Evolutionary conservation across 2,797 vertebrate genomes (phyloP).

Genomic region (Sarcoramphus papa): DNA sequence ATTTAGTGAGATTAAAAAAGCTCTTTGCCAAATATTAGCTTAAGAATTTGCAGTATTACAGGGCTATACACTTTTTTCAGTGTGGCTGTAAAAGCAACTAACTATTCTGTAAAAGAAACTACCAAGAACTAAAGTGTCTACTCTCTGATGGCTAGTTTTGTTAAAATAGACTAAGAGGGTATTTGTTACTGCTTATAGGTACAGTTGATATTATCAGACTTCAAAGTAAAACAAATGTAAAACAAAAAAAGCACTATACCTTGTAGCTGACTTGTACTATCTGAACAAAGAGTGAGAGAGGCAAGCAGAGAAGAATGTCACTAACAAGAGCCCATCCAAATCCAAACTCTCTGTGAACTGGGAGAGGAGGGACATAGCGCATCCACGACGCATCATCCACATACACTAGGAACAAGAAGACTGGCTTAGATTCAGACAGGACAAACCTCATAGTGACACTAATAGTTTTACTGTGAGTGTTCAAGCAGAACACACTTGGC

Average conservation of each 20-base stretch:
- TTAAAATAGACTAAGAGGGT: background rate
- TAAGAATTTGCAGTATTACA: background rate
- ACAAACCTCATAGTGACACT: background rate
- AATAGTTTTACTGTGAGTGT: background rate
- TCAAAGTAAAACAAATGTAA: background rate
- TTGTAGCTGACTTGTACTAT: slow-evolving; percentile 91
- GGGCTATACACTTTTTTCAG: background rate
- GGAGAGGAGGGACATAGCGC: slow-evolving; percentile 84
- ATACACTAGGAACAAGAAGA: slow-evolving; percentile 74
- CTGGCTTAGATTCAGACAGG: background rate
- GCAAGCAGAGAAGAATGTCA: slow-evolving; percentile 88
- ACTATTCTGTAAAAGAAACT: background rate
- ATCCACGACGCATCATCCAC: slow-evolving; percentile 84
- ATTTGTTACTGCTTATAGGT: background rate
- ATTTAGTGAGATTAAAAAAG: background rate
- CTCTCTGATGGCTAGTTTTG: background rate
- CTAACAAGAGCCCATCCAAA: slow-evolving; percentile 88
- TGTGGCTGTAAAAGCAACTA: background rate
- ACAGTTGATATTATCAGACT: background rate
- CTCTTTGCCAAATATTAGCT: background rate
- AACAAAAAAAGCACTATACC: slow-evolving; percentile 69
- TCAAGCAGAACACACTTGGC: background rate
- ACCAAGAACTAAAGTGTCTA: background rate
- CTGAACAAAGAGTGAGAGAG: slow-evolving; percentile 90
- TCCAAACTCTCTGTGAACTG: slow-evolving; percentile 79